Evolutionary conservation across 2,797 vertebrate species (phyloP).

Genomic region (Myotis findleyi): DNA sequence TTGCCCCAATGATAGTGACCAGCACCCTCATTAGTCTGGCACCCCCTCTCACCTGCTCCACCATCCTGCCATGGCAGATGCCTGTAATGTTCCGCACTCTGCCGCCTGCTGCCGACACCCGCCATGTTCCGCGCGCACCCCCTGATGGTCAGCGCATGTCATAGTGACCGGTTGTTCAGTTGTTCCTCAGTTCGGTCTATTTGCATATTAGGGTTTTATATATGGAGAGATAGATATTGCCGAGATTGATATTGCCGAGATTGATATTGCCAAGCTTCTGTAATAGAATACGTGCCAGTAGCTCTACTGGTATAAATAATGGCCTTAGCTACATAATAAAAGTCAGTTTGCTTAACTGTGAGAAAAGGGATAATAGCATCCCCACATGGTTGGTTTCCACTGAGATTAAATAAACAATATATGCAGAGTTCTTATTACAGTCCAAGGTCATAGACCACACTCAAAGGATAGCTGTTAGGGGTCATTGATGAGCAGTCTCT

Average conservation of each 20-base stretch:
- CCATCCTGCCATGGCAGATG: too few relatives aligned
- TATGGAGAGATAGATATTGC: too few relatives aligned
- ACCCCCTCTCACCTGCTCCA: too few relatives aligned
- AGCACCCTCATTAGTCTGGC: too few relatives aligned
- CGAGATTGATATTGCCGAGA: background rate
- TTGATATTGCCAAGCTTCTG: background rate
- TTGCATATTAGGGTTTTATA: too few relatives aligned
- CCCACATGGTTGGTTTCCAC: background rate
- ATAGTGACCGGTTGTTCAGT: too few relatives aligned
- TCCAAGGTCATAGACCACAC: background rate
- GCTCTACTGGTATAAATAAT: background rate
- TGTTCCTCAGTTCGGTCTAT: too few relatives aligned
- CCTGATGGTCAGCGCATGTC: too few relatives aligned
- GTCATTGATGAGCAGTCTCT: background rate
- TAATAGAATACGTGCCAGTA: background rate
- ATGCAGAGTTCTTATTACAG: background rate
- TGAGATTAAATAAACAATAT: background rate
- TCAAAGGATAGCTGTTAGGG: background rate
- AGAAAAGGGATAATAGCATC: background rate
- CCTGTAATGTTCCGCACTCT: too few relatives aligned
- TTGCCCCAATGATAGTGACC: too few relatives aligned
- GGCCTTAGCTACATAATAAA: background rate
- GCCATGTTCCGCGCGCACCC: too few relatives aligned
- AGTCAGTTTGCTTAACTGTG: background rate
- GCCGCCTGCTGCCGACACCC: too few relatives aligned